A percentile compares a stretch with the other conserved stretches of the same genome.
phyloP scores from a whole-genome alignment of 1,140 invertebrate genomes.

The Papilio polyxenes region DNA sequence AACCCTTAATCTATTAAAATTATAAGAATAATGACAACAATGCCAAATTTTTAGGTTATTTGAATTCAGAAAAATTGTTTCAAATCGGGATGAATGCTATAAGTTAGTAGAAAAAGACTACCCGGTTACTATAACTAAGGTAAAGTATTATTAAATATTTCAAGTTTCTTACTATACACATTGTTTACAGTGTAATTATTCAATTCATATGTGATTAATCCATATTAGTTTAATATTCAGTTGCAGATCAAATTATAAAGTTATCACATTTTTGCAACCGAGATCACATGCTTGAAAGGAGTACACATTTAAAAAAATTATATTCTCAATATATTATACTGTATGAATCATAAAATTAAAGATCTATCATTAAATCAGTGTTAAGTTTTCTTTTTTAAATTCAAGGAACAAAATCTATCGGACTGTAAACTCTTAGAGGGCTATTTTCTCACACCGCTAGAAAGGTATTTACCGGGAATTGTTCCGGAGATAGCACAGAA shows the following conservation, averaged over 20 bases:
- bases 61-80: constrained; percentile 93
- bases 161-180: neutral
- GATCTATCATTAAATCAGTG: neutral
- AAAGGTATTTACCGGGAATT: constrained; percentile 90
- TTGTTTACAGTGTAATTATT: neutral
- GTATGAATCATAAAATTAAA: too few relatives aligned
- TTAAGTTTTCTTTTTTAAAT: constrained; percentile 29
- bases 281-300: neutral
- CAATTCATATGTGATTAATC: neutral
- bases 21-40: neutral
- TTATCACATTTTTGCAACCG: neutral
- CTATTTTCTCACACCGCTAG: constrained; percentile 93
- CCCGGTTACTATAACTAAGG: constrained; percentile 94
- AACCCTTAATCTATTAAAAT: constrained; percentile 32
- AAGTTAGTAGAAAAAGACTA: constrained; percentile 91
- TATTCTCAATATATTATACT: too few relatives aligned
- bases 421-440: constrained; percentile 92
- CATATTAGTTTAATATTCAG: neutral
- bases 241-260: neutral
- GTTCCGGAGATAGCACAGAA: constrained; percentile 91
- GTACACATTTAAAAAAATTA: neutral
- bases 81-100: constrained; percentile 90
- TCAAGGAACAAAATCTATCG: constrained; percentile 87
- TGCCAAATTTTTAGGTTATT: constrained; percentile 86
- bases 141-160: constrained; percentile 62